Evolutionary conservation across 2,888 invertebrate species (phyloP), one percentile per base, ranked within the genome.

Genomic region (Lasioglossum zephyrum): DNA sequence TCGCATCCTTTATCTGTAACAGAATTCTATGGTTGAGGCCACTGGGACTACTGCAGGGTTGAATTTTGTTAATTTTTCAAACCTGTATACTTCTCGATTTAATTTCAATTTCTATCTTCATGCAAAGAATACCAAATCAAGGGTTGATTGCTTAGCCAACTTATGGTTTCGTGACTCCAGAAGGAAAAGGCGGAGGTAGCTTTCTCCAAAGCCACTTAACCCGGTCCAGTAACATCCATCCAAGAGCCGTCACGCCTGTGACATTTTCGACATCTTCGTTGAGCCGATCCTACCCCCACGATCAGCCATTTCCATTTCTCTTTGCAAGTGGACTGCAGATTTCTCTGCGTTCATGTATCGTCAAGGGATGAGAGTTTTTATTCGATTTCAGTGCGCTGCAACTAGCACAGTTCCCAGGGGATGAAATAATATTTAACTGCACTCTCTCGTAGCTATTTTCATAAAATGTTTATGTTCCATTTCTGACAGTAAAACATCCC

Each of bases 181-280:
- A 87, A 88, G 89, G 86, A 92, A 89, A 92, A 89, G 92, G 90
- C 91, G 89, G 89, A 90, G 88, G 89, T 90, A 90, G 87, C 94
- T 94, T 95, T 94, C 94, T 93, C 94, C 93, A 89, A 91, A 93
- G 93, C 94, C 93, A 94, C 94, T 95, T 94, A 94, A 94, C 94
- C 94, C 94, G 94, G 93, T 94, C 94, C 94, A 94, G 94, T 94
- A 93, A 94, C 94, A 94, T 94, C 93, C 92, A 94, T 94, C 92
- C 92, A 92, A 89, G 81, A 81, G 31, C 75, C 88, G 91, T 93
- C 93, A 92, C 92, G 89, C 92, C 92, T 91, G 92, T 91, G 92
- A 92, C 91, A 92, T 92, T 92, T 92, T 90, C 92, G 86, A 73
- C 81, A 66, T 82, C 77, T 73, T 76, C 73, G 79, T 73, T 22